A percentile compares a stretch with the other conserved stretches of the same genome.
phyloP scores from a whole-genome alignment of 1,140 invertebrate species.

The Tetragnatha versicolor region DNA sequence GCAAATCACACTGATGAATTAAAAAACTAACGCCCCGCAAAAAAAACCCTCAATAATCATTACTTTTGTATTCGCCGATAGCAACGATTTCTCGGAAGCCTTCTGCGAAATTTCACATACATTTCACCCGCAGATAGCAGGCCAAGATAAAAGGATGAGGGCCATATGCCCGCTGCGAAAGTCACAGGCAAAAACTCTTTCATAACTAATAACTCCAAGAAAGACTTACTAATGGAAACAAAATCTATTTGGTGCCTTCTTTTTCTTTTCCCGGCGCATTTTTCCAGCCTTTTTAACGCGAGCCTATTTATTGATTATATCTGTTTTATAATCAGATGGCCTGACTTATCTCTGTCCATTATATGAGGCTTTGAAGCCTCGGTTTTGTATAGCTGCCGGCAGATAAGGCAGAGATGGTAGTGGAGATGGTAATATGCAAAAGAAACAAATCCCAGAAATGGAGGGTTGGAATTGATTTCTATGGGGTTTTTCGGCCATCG shows the following conservation, averaged over 20 bases:
- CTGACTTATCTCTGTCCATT: slow-evolving; percentile 46
- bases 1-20: neutral
- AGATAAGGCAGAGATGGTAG: slow-evolving; percentile 43
- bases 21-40: neutral
- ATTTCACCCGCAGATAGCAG: slow-evolving; percentile 9
- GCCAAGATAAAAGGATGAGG: slow-evolving; percentile 23
- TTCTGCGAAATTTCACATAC: slow-evolving; percentile 36
- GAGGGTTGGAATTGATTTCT: slow-evolving; percentile 42
- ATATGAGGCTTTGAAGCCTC: slow-evolving; percentile 17
- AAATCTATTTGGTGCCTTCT: slow-evolving; percentile 45
- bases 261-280: too few relatives aligned
- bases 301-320: slow-evolving; percentile 50
- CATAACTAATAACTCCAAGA: slow-evolving; percentile 43
- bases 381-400: neutral
- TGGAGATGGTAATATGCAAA: slow-evolving; percentile 25
- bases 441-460: slow-evolving; percentile 34
- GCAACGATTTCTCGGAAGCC: neutral
- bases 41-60: slow-evolving; percentile 43
- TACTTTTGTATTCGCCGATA: slow-evolving; percentile 2
- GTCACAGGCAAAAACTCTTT: slow-evolving; percentile 25
- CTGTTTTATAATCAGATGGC: slow-evolving; percentile 51
- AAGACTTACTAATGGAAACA: slow-evolving; percentile 41
- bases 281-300: slow-evolving; percentile 24
- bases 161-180: slow-evolving; percentile 33
- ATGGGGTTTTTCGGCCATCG: slow-evolving; percentile 3